Conservation (phyloP, 2,888 invertebrate species). For the Trichacis sp. region DNA sequence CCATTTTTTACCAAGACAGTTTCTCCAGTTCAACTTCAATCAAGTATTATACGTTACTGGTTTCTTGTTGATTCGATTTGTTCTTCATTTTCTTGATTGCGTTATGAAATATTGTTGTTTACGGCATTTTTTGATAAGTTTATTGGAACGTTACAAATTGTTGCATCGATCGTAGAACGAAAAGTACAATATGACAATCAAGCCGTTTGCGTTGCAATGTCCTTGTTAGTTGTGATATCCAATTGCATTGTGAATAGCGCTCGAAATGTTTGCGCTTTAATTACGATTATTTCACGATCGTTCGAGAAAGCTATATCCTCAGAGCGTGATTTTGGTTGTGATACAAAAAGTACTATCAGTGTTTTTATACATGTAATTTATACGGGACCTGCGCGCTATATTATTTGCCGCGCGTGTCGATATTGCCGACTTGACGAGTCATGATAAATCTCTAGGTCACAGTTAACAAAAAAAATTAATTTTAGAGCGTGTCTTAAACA, state of each 20-base stretch:
- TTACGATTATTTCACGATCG: not conserved
- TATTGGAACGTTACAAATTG: not conserved
- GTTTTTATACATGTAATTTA: slow-evolving; percentile 3
- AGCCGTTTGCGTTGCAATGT: not conserved
- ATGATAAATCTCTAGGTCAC: not conserved
- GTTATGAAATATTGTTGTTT: not conserved
- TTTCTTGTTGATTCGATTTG: not conserved
- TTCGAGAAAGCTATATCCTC: not conserved
- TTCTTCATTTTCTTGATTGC: not conserved
- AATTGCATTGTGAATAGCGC: not conserved
- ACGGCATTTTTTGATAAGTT: not conserved
- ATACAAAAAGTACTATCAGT: slow-evolving; percentile 7
- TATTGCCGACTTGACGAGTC: not conserved
- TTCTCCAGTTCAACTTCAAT: too few species aligned
- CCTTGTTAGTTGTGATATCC: not conserved
- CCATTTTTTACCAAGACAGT: too few species aligned
- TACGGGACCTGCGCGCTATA: not conserved
- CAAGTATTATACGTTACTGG: not conserved
- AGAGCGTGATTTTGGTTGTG: slow-evolving; percentile 28
- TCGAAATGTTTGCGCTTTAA: not conserved
- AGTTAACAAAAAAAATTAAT: slow-evolving; percentile 5
- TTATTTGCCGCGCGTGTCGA: slow-evolving; percentile 1
- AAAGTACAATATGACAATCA: slow-evolving; percentile 11
- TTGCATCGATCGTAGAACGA: not conserved
- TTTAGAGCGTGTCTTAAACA: not conserved